Evolutionary conservation across 2,888 invertebrate species (phyloP), one percentile per base, ranked within the genome.

Genomic region (Clivina fossor): DNA sequence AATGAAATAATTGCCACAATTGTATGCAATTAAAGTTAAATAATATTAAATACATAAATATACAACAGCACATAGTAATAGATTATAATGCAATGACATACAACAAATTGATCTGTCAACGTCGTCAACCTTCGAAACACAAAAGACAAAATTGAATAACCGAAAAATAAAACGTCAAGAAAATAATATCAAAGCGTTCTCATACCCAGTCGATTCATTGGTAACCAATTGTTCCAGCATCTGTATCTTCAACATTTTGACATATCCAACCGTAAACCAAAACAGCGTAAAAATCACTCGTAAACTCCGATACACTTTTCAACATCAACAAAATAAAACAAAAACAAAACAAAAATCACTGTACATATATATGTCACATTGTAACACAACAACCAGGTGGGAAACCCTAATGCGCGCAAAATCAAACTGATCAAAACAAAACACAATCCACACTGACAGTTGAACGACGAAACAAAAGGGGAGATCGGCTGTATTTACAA

Each of bases 141-240:
- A 33, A 1, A 33, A 8, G 4, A 26, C 2, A 33, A 33, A 33
- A 4, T n/a, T 33, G n/a, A 3, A 33, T 33, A 2, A 40, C 8
- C 22, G 22, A 40, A 40, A 30, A 30, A 30, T 30, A 3, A 33
- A n/a, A n/a, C n/a, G n/a, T n/a, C n/a, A n/a, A n/a, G n/a, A 16
- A 38, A 38, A 43, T 8, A 26, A 43, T 26, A 43, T 7, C 7
- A 26, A 7, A 9, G 7, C 26, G 26, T 7, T 4, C 4, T 28
- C 68, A 66, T 65, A 73, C 72, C 72, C 72, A 22, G 69, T 69
- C 60, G 64, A 68, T 59, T 85, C 85, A 72, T 82, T 83, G 71
- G 79, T 84, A 72, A 84, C 84, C 69, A 85, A 80, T 68, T 85
- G 85, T 69, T 86, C 85, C 76, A 86, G 76, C 85, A 86, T 84